Percentiles rank a stretch among this genome's conserved stretches.
These are phyloP conservation scores for Cephus nigrinus DNA, from an alignment of 2,888 invertebrate species.

Conservation along the genomic window DNA sequence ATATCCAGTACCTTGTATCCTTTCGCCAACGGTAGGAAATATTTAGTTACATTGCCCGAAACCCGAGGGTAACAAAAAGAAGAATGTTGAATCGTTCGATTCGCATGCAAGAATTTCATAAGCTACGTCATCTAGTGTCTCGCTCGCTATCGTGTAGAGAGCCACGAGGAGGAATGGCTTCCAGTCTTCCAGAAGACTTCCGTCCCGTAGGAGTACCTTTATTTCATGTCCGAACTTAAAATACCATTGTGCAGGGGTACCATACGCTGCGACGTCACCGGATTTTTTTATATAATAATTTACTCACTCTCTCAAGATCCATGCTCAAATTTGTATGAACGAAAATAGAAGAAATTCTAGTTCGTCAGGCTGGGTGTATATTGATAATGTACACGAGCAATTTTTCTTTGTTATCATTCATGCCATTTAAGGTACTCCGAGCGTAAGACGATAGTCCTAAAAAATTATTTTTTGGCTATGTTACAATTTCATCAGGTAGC, in stretches of 20 bases:
- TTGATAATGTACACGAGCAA: no score
- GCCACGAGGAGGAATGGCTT: background rate
- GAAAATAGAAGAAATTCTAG: no score
- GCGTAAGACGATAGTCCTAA: no score
- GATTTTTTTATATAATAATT: no score
- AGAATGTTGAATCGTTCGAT: slow-evolving; percentile 20
- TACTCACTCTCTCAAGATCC: no score
- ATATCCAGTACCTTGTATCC: background rate
- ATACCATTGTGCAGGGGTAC: background rate
- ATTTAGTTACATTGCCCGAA: background rate
- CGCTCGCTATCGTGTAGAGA: background rate
- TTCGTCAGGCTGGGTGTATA: no score
- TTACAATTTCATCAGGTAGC: no score
- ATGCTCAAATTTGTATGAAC: no score
- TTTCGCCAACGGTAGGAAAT: background rate
- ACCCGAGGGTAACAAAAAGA: background rate
- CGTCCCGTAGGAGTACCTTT: background rate
- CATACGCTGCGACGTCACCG: background rate
- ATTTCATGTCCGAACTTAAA: background rate
- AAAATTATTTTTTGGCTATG: no score
- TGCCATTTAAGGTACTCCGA: no score
- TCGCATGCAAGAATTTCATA: slow-evolving; percentile 31
- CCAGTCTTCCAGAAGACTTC: background rate
- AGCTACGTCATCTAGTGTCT: slow-evolving; percentile 9
- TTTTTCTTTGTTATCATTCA: no score